phyloP scores from a whole-genome alignment of 2,888 invertebrate genomes.

The Ischnura elegans region DNA sequence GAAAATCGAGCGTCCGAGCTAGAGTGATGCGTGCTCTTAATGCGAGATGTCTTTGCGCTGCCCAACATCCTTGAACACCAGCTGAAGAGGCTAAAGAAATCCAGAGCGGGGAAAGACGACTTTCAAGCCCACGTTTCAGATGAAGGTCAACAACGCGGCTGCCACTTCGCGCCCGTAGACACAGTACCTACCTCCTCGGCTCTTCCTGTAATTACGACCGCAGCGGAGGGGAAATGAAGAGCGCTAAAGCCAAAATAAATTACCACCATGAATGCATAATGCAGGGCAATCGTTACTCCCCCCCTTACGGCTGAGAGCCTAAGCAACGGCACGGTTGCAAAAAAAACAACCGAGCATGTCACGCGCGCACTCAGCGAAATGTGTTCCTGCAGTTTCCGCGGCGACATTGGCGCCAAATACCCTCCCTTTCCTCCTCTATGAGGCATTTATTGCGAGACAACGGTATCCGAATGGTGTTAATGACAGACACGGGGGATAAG shows the following conservation, averaged over 20 bases:
- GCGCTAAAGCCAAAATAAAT: conserved; percentile 38
- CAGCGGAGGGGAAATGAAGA: neutral
- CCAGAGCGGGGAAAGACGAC: neutral
- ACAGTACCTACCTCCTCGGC: neutral
- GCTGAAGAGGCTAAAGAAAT: neutral
- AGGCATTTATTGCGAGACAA: neutral
- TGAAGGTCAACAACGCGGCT: neutral
- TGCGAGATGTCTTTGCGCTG: too few species aligned
- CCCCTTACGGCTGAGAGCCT: neutral
- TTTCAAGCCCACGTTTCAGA: neutral
- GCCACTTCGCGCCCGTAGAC: neutral
- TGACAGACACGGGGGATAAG: too few species aligned
- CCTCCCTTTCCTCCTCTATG: neutral
- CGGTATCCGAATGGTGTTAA: conserved; percentile 12
- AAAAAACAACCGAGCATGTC: neutral
- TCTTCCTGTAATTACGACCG: conserved; percentile 18
- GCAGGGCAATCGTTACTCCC: conserved; percentile 3
- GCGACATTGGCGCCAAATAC: neutral
- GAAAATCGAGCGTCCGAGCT: too few species aligned
- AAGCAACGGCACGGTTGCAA: neutral
- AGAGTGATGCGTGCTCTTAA: too few species aligned
- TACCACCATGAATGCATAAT: conserved; percentile 57
- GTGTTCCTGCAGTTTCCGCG: neutral
- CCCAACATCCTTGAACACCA: too few species aligned
- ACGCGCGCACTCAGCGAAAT: conserved; percentile 30